Base-by-base conservation (phyloP, 1,140 invertebrate species). In the Calycopis cecrops region DNA sequence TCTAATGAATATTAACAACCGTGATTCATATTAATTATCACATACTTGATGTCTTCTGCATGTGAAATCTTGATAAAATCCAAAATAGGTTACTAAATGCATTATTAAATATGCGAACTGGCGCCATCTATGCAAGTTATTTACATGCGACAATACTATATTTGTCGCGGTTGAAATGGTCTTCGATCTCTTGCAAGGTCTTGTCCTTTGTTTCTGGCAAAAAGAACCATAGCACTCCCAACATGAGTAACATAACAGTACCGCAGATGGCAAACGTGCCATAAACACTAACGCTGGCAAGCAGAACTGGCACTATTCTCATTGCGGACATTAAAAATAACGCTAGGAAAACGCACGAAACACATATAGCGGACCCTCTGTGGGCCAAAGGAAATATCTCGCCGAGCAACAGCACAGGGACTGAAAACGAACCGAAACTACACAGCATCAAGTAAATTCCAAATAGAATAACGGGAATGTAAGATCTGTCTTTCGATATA, bases 161-260 rank as follows among this genome's bases (percentile, higher is more conserved):
- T 44, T 14, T 44, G 4, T 16, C 40, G 12, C 17, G 16, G 9
- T 44, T 44, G 14, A 80, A 76, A 18, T 65, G 72, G n/a, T 79
- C 68, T 51, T 76, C 76, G 9, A 77, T 79, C 44, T 77, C 69
- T 35, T 79, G 74, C 47, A 76, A 55, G 7, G 73, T 76, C 38
- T 63, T 73, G 49, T 75, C 66, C 44, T 75, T 79, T 7, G 76
- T 76, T 47, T 76, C 76, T 8, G 76, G 76, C 10, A 79, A 18
- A 3, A 68, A 59, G 14, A 69, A 69, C 47, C 74, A 77, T 0
- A 79, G 35, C 9, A 54, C 55, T 1, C 59, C 1, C 1, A 81
- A 50, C 21, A 50, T 12, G 0, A 69, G 3, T 0, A 44, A 59
- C 65, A 71, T 71, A 0, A 65, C 17, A 10, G 28, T n/a, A 0